Evolutionary conservation across 2,113 vertebrate species (phyloP), one percentile per base, ranked within the genome.

Genomic region (Kobus ellipsiprymnus): DNA sequence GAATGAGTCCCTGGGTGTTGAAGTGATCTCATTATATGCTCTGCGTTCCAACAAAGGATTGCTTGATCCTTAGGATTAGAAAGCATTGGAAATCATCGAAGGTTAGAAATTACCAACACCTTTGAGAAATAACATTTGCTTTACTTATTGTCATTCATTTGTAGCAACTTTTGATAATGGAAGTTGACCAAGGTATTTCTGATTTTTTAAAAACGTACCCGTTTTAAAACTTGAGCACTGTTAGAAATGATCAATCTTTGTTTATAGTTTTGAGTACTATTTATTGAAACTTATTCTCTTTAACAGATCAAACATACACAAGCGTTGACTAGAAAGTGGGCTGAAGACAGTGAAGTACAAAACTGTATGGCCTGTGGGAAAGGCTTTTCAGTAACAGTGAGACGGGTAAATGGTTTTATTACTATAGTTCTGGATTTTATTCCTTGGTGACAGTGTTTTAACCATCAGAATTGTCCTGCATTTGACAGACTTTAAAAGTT

Each of bases 341-440:
- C 99, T 2, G 99, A 99, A 97, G 99, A 99, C 97, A 99, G 99
- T 0, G 99, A 99, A 71, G 99, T 99, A 46, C 99, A 99, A 98
- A 99, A 99, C 98, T 99, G 99, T 92, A 99, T 99, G 99, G 97
- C 99, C 88, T 99, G 99, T 98, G 99, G 99, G 91, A 99, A 99
- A 98, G 98, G 99, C 78, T 99, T 99, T 96, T 99, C 99, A 0
- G 99, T 99, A 95, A 99, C 99, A 36, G 98, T 99, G 97, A 99
- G 99, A 98, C 99, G 99, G 99, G 99, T 99, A 98, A 98, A 98
- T 96, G 64, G 9, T 54, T 94, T 85, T 54, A n/a, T 54, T 60
- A 19, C 57, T 77, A 0, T 23, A 3, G 30, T 67, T 93, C 50
- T 71, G 46, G 44, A 91, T 88, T 93, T 92, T 46, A 67, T n/a